Conservation (phyloP, 1,140 invertebrate species). For the Drosophila sechellia region DNA sequence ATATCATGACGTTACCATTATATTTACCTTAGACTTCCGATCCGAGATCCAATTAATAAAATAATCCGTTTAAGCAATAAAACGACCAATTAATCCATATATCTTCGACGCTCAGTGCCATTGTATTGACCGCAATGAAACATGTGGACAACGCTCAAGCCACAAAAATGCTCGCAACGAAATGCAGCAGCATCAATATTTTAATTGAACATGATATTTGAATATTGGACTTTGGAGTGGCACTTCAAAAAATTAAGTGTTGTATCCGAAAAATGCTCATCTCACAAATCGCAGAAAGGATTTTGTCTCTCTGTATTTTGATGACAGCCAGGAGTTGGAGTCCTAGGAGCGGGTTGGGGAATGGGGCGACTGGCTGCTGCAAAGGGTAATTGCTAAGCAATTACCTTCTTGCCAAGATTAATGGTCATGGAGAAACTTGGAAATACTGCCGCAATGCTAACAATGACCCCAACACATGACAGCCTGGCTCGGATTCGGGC, state of each 20-base stretch:
- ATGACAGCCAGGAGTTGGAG: slow-evolving; percentile 12
- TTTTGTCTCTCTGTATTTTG: slow-evolving; percentile 32
- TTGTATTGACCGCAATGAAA: slow-evolving; percentile 17
- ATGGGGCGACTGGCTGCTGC: slow-evolving; percentile 28
- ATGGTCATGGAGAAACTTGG: slow-evolving; percentile 71
- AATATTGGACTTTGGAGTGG: slow-evolving; percentile 9
- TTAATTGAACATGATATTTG: slow-evolving; percentile 24
- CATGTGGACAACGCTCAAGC: slow-evolving; percentile 1
- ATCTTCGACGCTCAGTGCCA: slow-evolving; percentile 7
- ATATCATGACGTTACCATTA: not conserved
- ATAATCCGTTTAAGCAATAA: not conserved
- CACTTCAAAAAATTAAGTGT: not conserved
- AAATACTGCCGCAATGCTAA: slow-evolving; percentile 79
- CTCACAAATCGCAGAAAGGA: not conserved
- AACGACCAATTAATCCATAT: not conserved
- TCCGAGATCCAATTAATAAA: not conserved
- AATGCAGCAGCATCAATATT: slow-evolving; percentile 8
- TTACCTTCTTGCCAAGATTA: slow-evolving; percentile 81
- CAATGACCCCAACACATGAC: slow-evolving; percentile 67
- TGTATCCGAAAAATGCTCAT: not conserved
- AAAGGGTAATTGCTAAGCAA: slow-evolving; percentile 80
- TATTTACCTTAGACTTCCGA: not conserved
- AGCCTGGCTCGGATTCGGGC: slow-evolving; percentile 23
- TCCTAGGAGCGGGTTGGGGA: too few species aligned
- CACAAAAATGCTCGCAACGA: slow-evolving; percentile 12